phyloP scores from a whole-genome alignment of 2,888 invertebrate species.

The Liopterus haemorrhoidalis region DNA sequence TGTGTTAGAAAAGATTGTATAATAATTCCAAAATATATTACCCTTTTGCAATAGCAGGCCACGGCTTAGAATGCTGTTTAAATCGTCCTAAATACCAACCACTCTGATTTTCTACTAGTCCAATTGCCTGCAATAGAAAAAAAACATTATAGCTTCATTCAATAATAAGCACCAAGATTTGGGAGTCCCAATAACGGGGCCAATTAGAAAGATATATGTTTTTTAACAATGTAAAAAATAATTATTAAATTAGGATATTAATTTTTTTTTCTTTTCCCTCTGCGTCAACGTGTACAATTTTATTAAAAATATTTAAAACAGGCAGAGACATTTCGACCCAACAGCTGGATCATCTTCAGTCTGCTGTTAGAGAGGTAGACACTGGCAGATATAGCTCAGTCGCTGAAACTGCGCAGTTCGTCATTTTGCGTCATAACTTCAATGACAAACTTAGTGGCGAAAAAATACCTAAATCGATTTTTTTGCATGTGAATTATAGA shows the following conservation, averaged over 20 bases:
- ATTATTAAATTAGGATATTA: slow-evolving; percentile 1
- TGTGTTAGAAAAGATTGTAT: background rate
- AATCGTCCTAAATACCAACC: slow-evolving; percentile 78
- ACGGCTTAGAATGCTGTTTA: slow-evolving; percentile 63
- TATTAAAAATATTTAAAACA: too few relatives aligned
- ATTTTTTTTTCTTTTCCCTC: too few relatives aligned
- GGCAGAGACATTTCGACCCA: too few relatives aligned
- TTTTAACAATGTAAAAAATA: background rate
- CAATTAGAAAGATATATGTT: slow-evolving; percentile 1
- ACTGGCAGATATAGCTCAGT: too few relatives aligned
- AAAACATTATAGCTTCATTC: slow-evolving; percentile 1
- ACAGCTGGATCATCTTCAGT: too few relatives aligned
- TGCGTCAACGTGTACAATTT: too few relatives aligned
- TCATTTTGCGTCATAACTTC: too few relatives aligned
- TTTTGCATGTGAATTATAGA: too few relatives aligned
- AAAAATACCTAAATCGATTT: too few relatives aligned
- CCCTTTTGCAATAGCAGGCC: slow-evolving; percentile 81
- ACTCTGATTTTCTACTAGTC: slow-evolving; percentile 86
- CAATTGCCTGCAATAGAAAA: slow-evolving; percentile 58
- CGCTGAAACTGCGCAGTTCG: too few relatives aligned
- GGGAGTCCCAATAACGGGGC: background rate
- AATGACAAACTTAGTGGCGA: too few relatives aligned
- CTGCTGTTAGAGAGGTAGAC: too few relatives aligned
- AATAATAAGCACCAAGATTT: background rate
- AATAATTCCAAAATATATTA: slow-evolving; percentile 32